Percentiles rank a stretch among this genome's conserved stretches.
Conservation (phyloP, 2,888 invertebrate genomes). For the Lumbricus terrestris region DNA sequence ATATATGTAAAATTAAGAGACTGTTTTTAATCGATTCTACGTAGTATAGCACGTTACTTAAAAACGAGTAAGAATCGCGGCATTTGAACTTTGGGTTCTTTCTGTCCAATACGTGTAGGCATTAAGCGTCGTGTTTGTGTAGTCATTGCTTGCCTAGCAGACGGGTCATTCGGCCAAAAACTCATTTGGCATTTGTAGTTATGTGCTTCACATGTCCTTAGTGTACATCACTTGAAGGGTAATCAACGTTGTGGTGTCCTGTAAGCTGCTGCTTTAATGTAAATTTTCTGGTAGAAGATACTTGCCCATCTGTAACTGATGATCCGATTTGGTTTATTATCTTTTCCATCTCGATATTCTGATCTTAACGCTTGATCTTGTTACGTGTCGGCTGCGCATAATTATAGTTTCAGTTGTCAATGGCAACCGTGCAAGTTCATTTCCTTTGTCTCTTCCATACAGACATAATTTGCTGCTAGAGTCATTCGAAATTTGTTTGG, state of each 20-base stretch:
- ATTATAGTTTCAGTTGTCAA: not conserved
- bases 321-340: not conserved
- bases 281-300: not conserved
- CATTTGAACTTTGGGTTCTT: not conserved
- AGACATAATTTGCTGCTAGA: not conserved
- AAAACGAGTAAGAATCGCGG: not conserved
- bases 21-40: not conserved
- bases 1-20: not conserved
- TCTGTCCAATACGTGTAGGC: not conserved
- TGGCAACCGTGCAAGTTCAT: not conserved
- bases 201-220: not conserved
- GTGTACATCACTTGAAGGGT: constrained; percentile 16
- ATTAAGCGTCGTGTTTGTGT: not conserved
- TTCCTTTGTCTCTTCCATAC: not conserved
- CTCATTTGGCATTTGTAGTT: not conserved
- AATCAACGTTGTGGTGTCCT: not conserved
- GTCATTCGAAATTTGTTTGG: not conserved
- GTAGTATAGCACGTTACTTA: not conserved
- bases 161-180: not conserved
- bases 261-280: not conserved
- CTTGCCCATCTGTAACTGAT: not conserved
- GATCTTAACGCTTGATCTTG: not conserved
- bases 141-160: constrained; percentile 3
- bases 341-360: constrained; percentile 3
- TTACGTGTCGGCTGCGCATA: not conserved